Evolutionary conservation across 2,888 invertebrate genomes (phyloP).

Genomic region (Agonopterix alstromeriana): DNA sequence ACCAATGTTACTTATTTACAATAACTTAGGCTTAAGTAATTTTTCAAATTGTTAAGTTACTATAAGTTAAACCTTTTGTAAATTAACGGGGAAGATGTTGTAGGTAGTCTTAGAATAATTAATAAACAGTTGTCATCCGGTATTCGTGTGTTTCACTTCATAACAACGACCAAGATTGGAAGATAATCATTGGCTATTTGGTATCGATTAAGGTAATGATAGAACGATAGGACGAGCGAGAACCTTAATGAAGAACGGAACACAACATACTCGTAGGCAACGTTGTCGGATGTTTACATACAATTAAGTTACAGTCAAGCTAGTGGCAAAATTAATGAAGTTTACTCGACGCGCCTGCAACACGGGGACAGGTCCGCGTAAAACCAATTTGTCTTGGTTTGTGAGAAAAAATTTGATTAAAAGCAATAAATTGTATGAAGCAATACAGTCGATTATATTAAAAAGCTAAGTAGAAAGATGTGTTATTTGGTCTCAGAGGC

Average conservation of each 20-base stretch:
- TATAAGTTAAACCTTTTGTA: too few relatives aligned
- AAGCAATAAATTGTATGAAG: background rate
- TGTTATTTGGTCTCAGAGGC: conserved; percentile 28
- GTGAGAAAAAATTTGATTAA: background rate
- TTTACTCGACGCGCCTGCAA: conserved; percentile 23
- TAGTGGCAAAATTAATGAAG: conserved; percentile 26
- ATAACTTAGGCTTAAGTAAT: too few relatives aligned
- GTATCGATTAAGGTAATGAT: too few relatives aligned
- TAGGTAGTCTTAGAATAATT: too few relatives aligned
- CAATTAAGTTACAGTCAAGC: conserved; percentile 26
- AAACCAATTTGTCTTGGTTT: conserved; percentile 15
- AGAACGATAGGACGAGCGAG: conserved; percentile 3
- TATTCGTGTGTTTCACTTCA: too few relatives aligned
- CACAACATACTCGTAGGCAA: conserved; percentile 1
- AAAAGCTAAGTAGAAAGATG: conserved; percentile 16
- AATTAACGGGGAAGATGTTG: too few relatives aligned
- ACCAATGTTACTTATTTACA: too few relatives aligned
- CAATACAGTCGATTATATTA: conserved; percentile 15
- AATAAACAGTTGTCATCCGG: too few relatives aligned
- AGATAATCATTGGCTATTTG: too few relatives aligned
- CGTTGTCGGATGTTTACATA: conserved; percentile 8
- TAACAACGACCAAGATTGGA: too few relatives aligned
- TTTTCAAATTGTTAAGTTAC: too few relatives aligned
- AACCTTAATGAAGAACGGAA: conserved; percentile 3
- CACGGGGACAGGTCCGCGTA: conserved; percentile 18